These are phyloP conservation scores for Ceuthmochares aereus DNA, from an alignment of 2,113 vertebrate species.

Conservation along the genomic window DNA sequence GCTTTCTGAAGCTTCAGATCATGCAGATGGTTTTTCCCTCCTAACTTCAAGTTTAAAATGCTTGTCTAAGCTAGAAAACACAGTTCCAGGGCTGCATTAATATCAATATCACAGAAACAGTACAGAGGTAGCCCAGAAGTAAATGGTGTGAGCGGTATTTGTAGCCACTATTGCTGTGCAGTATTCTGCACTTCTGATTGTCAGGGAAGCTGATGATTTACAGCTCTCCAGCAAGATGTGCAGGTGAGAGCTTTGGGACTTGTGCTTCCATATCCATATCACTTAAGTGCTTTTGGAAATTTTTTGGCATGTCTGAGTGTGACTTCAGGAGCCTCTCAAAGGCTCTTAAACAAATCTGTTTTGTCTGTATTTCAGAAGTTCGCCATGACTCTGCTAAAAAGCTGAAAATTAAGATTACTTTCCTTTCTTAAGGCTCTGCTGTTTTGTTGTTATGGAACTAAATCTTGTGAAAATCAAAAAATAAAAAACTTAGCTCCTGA, in stretches of 20 bases:
- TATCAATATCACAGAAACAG: neutral
- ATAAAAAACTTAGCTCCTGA: neutral
- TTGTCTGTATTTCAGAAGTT: neutral
- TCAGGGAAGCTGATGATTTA: neutral
- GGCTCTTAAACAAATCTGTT: neutral
- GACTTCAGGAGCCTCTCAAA: neutral
- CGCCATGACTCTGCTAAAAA: neutral
- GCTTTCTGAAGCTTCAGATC: neutral
- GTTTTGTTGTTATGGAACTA: neutral
- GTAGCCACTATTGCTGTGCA: neutral
- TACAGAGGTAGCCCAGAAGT: neutral
- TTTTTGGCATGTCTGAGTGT: rapidly evolving
- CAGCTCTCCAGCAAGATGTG: neutral
- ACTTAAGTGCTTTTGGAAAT: neutral
- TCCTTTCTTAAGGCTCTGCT: neutral
- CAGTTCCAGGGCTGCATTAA: neutral
- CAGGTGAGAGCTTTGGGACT: neutral
- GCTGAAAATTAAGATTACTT: neutral
- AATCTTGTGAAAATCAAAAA: neutral
- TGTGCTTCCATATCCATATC: neutral
- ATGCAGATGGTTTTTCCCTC: neutral
- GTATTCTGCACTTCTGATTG: neutral
- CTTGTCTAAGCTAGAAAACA: neutral
- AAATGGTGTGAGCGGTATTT: neutral
- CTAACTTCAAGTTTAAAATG: neutral